Percentiles rank a stretch among this genome's conserved stretches.
Evolutionary conservation across 2,113 vertebrate species (phyloP).

Genomic region (Empidonax alnorum): DNA sequence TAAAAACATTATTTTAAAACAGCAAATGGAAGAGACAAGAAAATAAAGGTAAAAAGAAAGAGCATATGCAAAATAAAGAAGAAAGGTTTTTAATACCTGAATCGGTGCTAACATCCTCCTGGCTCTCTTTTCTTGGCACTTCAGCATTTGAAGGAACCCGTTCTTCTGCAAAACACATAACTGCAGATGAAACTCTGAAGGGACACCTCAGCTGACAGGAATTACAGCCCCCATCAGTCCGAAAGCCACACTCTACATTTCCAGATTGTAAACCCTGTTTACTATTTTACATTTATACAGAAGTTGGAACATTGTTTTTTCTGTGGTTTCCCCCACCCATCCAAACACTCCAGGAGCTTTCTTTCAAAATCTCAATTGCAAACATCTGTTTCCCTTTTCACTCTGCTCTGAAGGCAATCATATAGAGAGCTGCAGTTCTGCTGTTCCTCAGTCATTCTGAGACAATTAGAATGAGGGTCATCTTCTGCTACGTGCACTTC

Average conservation of each 20-base stretch:
- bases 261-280: not conserved
- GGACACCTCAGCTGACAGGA: not conserved
- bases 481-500: not conserved
- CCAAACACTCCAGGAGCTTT: not conserved
- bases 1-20: constrained; percentile 25
- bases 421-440: not conserved
- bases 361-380: not conserved
- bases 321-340: constrained; percentile 16
- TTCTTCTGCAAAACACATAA: constrained; percentile 72
- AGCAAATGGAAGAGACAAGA: not conserved
- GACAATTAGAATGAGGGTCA: not conserved
- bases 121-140: constrained; percentile 21
- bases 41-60: constrained; percentile 28
- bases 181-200: constrained; percentile 9
- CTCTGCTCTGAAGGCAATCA: not conserved
- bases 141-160: not conserved
- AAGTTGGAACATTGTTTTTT: constrained; percentile 13
- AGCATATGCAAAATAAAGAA: not conserved
- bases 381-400: constrained; percentile 57
- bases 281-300: constrained; percentile 3
- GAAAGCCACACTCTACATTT: not conserved
- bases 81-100: constrained; percentile 65
- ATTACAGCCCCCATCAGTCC: not conserved
- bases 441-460: not conserved
- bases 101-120: not conserved